Percentiles rank a stretch among this genome's conserved stretches.
Conservation (phyloP, 1,140 invertebrate genomes). For the Lasioglossum albipes region DNA sequence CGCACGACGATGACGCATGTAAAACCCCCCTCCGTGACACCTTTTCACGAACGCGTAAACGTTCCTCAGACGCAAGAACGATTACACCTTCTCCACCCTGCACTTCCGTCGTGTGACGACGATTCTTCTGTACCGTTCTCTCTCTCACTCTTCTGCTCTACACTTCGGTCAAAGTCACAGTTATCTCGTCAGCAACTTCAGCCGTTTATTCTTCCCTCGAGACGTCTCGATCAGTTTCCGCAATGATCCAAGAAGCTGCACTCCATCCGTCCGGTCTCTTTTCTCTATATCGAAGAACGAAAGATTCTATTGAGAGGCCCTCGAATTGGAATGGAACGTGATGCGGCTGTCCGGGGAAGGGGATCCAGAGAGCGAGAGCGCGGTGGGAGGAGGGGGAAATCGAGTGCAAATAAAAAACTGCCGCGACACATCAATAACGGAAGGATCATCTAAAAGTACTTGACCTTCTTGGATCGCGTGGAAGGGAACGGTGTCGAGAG, state of each 20-base stretch:
- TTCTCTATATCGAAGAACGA: slow-evolving; percentile 7
- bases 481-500: slow-evolving; percentile 26
- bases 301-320: not conserved
- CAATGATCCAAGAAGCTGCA: not conserved
- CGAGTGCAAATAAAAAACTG: not conserved
- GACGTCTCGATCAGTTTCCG: not conserved
- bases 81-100: slow-evolving; percentile 12
- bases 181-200: not conserved
- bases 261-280: not conserved
- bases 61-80: slow-evolving; percentile 7
- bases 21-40: slow-evolving; percentile 51
- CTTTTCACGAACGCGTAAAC: slow-evolving; percentile 41
- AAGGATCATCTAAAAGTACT: slow-evolving; percentile 23
- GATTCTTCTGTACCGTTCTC: not conserved
- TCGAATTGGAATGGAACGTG: not conserved
- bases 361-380: too few species aligned
- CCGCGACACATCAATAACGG: slow-evolving; percentile 1
- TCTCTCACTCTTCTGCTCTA: not conserved
- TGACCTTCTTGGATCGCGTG: slow-evolving; percentile 28
- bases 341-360: too few species aligned
- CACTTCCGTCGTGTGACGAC: not conserved
- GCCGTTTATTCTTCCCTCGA: not conserved
- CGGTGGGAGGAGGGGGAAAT: too few species aligned
- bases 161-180: not conserved
- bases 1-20: slow-evolving; percentile 60